phyloP scores from a whole-genome alignment of 2,113 vertebrate species.

The crab-eating macaque (Macaca fascicularis) region T2T-MFA8v1.1 NC_088376.1:178902001-178902500 shows the following conservation, averaged over 20 bases:
- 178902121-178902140: constrained; percentile 31
- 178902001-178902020: background rate
- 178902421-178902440: background rate
- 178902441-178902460: background rate
- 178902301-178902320: background rate
- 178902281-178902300: background rate
- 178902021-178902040: background rate
- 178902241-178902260: constrained; percentile 42
- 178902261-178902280: constrained; percentile 23
- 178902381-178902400: constrained; percentile 51
- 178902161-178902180: background rate
- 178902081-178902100: background rate
- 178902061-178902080: background rate
- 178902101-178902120: background rate
- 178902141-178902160: background rate
- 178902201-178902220: background rate
- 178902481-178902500: constrained; percentile 35
- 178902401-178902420: constrained; percentile 28
- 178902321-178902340: constrained; percentile 1
- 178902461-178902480: background rate
- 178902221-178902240: background rate
- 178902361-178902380: constrained; percentile 39
- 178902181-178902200: background rate
- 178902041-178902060: background rate
- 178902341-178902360: background rate